Percentiles rank a stretch among this genome's conserved stretches.
Evolutionary conservation across 2,113 vertebrate species (phyloP).

Genomic region (Gymnobelideus leadbeateri): DNA sequence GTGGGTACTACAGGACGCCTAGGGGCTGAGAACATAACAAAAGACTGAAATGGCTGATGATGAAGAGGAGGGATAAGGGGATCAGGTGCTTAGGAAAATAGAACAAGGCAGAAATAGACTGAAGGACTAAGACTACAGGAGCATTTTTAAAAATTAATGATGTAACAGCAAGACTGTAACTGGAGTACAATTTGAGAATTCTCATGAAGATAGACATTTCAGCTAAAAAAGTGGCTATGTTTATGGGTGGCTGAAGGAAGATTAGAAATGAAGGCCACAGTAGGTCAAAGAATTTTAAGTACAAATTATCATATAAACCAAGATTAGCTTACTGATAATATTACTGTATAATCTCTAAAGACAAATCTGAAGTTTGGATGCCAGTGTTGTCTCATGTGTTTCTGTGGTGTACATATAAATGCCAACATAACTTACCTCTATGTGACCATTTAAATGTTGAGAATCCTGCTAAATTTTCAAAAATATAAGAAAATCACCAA

Average conservation of each 20-base stretch:
- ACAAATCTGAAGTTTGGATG: neutral
- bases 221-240: neutral
- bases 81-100: neutral
- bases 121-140: neutral
- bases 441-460: slow-evolving; percentile 19
- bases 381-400: neutral
- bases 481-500: neutral
- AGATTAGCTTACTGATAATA: neutral
- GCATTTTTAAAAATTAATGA: neutral
- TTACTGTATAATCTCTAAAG: neutral
- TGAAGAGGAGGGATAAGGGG: neutral
- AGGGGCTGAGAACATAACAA: neutral
- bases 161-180: neutral
- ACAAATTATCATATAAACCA: neutral
- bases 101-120: neutral
- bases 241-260: neutral
- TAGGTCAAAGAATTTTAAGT: neutral
- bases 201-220: neutral
- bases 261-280: neutral
- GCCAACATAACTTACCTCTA: neutral
- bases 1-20: neutral
- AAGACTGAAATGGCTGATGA: neutral
- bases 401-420: neutral
- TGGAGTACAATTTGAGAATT: neutral
- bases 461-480: neutral